Conservation (phyloP, 2,888 invertebrate species). For the Lagria hirta region DNA sequence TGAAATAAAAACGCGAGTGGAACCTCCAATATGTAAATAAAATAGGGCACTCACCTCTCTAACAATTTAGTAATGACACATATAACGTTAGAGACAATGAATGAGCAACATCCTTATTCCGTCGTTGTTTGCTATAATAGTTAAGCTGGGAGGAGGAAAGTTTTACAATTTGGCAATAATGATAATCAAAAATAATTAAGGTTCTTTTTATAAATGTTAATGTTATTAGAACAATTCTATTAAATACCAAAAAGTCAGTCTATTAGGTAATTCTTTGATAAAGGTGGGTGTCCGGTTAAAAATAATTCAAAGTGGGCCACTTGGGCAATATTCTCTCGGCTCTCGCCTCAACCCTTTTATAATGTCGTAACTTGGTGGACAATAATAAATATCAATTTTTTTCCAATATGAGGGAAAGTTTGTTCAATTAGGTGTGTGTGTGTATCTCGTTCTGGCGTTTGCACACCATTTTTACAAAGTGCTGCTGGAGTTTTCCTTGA, state of each 20-base stretch:
- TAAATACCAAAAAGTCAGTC: constrained; percentile 17
- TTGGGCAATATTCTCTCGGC: neutral
- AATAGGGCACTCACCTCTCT: constrained; percentile 28
- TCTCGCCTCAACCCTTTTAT: too few relatives aligned
- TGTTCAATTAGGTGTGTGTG: constrained; percentile 43
- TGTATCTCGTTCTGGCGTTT: constrained; percentile 7
- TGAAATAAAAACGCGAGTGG: too few relatives aligned
- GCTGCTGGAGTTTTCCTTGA: too few relatives aligned
- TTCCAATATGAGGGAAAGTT: constrained; percentile 36
- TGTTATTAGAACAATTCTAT: constrained; percentile 9
- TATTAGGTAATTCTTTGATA: constrained; percentile 7
- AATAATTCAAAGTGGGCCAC: too few relatives aligned
- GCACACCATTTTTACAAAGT: neutral
- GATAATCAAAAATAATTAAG: constrained; percentile 17
- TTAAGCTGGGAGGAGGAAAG: constrained; percentile 22
- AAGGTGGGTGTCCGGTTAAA: too few relatives aligned
- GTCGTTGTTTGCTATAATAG: constrained; percentile 24
- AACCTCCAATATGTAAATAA: too few relatives aligned
- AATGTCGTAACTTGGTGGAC: too few relatives aligned
- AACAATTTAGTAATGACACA: constrained; percentile 25
- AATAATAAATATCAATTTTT: constrained; percentile 27
- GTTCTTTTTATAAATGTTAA: constrained; percentile 19
- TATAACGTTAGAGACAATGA: constrained; percentile 32
- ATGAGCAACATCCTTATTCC: constrained; percentile 36
- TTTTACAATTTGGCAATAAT: constrained; percentile 21